Percentiles rank a stretch among this genome's conserved stretches.
Conservation (phyloP, 1,140 invertebrate genomes). For the Nymphalis io region DNA sequence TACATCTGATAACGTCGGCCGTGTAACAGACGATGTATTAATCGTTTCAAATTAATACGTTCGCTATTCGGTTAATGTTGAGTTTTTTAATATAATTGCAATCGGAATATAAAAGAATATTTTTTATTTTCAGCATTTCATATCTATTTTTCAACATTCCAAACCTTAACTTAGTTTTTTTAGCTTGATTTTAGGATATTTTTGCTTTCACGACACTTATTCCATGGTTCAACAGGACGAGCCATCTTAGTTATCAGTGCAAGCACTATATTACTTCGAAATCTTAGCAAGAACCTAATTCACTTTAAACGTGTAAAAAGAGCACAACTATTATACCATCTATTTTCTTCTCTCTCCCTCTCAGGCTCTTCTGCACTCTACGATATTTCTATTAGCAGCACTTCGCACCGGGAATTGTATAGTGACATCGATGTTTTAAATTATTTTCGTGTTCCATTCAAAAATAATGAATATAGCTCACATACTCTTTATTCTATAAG, state of each 20-base stretch:
- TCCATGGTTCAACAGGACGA: slow-evolving; percentile 38
- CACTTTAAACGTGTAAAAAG: slow-evolving; percentile 47
- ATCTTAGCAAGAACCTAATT: slow-evolving; percentile 36
- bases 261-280: slow-evolving; percentile 42
- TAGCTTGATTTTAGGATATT: slow-evolving; percentile 12
- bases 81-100: slow-evolving; percentile 3
- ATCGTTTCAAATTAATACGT: neutral
- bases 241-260: slow-evolving; percentile 47
- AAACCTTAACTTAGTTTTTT: slow-evolving; percentile 28
- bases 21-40: neutral
- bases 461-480: slow-evolving; percentile 53
- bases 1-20: slow-evolving; percentile 14
- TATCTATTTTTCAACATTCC: slow-evolving; percentile 39
- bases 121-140: slow-evolving; percentile 22
- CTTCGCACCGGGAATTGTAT: slow-evolving; percentile 64
- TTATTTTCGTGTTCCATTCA: slow-evolving; percentile 38
- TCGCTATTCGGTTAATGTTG: neutral
- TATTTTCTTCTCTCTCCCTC: slow-evolving; percentile 50
- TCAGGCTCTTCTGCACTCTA: slow-evolving; percentile 61
- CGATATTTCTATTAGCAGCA: slow-evolving; percentile 57
- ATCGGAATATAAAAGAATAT: slow-evolving; percentile 7
- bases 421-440: slow-evolving; percentile 54
- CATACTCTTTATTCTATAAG: neutral
- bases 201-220: slow-evolving; percentile 25
- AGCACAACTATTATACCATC: slow-evolving; percentile 58